Evolutionary conservation across 2,888 invertebrate genomes (phyloP), one percentile per base, ranked within the genome.

Genomic region (Pegoplata infirma): DNA sequence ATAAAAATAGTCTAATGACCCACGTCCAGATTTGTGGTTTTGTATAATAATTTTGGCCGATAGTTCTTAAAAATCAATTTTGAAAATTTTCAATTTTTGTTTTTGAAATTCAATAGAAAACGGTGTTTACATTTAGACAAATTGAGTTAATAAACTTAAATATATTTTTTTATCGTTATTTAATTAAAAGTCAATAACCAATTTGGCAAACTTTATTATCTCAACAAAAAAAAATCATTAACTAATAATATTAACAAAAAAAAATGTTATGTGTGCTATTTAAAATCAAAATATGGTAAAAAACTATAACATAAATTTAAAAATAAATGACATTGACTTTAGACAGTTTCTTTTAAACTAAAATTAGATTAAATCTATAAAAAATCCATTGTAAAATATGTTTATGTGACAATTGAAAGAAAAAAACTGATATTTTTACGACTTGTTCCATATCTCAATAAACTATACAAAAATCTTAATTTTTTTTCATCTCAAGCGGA

Each of bases 371-470:
- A 40, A 10, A 16, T 17, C 28, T 46, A 23, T 1, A 17, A n/a
- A 16, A n/a, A 23, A 5, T n/a, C 28, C 40, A 51, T 47, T 53
- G 46, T 71, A 21, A 61, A 46, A 53, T n/a, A n/a, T 51, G 44
- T 44, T 61, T 36, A 47, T 28, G 32, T 64, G 72, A 63, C 72
- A 72, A 63, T 49, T 56, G 32, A 10, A 44, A 56, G n/a, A 51
- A n/a, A n/a, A n/a, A n/a, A n/a, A n/a, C n/a, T n/a, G n/a, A n/a
- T n/a, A n/a, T n/a, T n/a, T n/a, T n/a, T 2, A 16, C 1, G 0
- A 16, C n/a, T 8, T 19, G 28, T 17, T 32, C 10, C n/a, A 53
- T 36, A 66, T 25, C 12, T 51, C 1, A 36, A 23, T 40, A 40
- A 40, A 40, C 14, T 8, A 25, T n/a, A 25, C n/a, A 51, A 23